phyloP scores from a whole-genome alignment of 2,888 invertebrate genomes.

The Drosophila suboccidentalis region DNA sequence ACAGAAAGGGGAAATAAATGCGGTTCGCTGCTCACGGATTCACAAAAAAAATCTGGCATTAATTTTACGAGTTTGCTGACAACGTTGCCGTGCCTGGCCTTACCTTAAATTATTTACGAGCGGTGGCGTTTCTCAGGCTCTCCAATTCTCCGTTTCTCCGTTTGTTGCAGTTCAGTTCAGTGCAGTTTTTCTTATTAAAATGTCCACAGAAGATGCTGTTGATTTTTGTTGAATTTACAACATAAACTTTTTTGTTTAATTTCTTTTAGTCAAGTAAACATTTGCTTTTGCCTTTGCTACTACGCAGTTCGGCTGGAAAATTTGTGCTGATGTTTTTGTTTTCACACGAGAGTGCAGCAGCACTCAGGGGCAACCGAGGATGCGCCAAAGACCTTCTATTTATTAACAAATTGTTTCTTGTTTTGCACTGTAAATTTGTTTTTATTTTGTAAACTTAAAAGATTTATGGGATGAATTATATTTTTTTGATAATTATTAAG shows the following conservation, averaged over 20 bases:
- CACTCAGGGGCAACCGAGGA: slow-evolving; percentile 42
- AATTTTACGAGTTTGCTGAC: slow-evolving; percentile 59
- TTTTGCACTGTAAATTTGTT: too few species aligned
- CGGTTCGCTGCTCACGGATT: slow-evolving; percentile 17
- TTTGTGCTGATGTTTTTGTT: slow-evolving; percentile 49
- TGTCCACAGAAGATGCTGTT: slow-evolving; percentile 13
- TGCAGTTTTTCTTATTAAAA: slow-evolving; percentile 12
- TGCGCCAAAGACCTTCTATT: slow-evolving; percentile 40
- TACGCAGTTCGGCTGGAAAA: slow-evolving; percentile 65
- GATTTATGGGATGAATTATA: not conserved
- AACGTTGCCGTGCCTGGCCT: slow-evolving; percentile 36
- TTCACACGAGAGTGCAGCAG: slow-evolving; percentile 56
- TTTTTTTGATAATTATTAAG: slow-evolving; percentile 19
- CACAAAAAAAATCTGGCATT: slow-evolving; percentile 44
- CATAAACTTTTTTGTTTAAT: slow-evolving; percentile 29
- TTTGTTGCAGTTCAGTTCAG: slow-evolving; percentile 22
- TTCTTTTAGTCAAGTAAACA: slow-evolving; percentile 15
- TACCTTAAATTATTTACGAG: slow-evolving; percentile 81
- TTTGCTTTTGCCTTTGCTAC: slow-evolving; percentile 32
- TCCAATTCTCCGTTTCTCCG: slow-evolving; percentile 1
- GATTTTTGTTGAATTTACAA: slow-evolving; percentile 24
- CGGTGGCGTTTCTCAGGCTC: slow-evolving; percentile 44
- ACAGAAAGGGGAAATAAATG: slow-evolving; percentile 33
- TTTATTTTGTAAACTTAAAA: not conserved
- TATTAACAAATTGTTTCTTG: slow-evolving; percentile 10